Conservation (phyloP, 2,888 invertebrate genomes). For the Hypercompe scribonia region DNA sequence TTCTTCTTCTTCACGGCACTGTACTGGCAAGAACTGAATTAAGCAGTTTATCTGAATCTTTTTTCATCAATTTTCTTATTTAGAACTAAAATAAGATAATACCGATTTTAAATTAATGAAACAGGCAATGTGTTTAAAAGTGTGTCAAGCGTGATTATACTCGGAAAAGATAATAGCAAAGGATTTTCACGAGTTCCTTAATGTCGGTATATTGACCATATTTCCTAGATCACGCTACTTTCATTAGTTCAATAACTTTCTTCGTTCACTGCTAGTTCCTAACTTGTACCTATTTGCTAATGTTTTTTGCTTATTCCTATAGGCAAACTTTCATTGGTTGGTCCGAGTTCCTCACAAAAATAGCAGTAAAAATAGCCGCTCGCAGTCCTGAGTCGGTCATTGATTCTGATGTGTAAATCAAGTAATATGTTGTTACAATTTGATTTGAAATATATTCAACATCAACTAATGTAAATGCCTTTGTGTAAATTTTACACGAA, state of each 20-base stretch:
- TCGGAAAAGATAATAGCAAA: background rate
- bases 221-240: background rate
- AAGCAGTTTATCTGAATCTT: background rate
- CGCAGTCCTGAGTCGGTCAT: too few relatives aligned
- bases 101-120: background rate
- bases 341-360: background rate
- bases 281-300: background rate
- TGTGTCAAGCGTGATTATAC: background rate
- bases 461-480: background rate
- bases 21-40: too few relatives aligned
- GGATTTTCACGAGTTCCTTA: background rate
- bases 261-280: background rate
- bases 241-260: background rate
- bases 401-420: too few relatives aligned
- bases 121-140: background rate
- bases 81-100: background rate
- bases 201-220: background rate
- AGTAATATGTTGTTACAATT: background rate
- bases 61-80: background rate
- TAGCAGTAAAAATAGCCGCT: too few relatives aligned
- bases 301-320: background rate
- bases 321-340: background rate
- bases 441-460: background rate
- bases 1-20: too few relatives aligned
- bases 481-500: background rate